Conservation (phyloP, 2,888 invertebrate species). For the Caenorhabditis wallacei region DNA sequence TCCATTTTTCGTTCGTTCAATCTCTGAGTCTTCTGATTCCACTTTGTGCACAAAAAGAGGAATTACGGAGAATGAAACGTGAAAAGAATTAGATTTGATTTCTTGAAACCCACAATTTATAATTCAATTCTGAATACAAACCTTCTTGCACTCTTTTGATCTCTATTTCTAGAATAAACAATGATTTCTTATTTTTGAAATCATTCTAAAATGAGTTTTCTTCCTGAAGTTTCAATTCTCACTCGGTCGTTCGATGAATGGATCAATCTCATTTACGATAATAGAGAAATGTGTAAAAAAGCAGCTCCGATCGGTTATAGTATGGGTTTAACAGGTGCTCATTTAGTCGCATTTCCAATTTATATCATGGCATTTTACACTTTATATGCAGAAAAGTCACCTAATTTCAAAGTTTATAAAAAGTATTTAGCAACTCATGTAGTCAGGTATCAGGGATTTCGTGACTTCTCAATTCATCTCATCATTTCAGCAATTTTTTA, state of each 20-base stretch:
- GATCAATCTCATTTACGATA: conserved; percentile 47
- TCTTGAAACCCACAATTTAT: conserved; percentile 9
- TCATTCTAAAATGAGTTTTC: conserved; percentile 38
- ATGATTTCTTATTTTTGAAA: neutral
- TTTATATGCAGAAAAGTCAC: conserved; percentile 39
- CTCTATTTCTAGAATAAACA: neutral
- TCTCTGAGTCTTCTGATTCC: conserved; percentile 8
- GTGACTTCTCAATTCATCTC: neutral
- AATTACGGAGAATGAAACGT: conserved; percentile 4
- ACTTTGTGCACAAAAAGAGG: neutral
- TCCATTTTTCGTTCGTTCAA: neutral
- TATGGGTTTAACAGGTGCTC: conserved; percentile 40
- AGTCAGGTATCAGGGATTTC: conserved; percentile 3
- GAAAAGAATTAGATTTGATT: conserved; percentile 9
- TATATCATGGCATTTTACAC: conserved; percentile 51
- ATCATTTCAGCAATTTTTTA: conserved; percentile 44
- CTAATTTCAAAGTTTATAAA: conserved; percentile 49
- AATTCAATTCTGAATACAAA: conserved; percentile 1
- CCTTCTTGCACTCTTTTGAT: conserved; percentile 8
- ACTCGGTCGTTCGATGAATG: conserved; percentile 42
- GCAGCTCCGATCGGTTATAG: conserved; percentile 47
- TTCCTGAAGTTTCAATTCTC: conserved; percentile 43
- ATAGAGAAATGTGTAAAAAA: conserved; percentile 44
- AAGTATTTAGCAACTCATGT: conserved; percentile 50
- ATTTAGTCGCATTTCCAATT: conserved; percentile 56